Evolutionary conservation across 2,113 vertebrate species (phyloP).

Genomic region (Cyanoliseus patagonus): DNA sequence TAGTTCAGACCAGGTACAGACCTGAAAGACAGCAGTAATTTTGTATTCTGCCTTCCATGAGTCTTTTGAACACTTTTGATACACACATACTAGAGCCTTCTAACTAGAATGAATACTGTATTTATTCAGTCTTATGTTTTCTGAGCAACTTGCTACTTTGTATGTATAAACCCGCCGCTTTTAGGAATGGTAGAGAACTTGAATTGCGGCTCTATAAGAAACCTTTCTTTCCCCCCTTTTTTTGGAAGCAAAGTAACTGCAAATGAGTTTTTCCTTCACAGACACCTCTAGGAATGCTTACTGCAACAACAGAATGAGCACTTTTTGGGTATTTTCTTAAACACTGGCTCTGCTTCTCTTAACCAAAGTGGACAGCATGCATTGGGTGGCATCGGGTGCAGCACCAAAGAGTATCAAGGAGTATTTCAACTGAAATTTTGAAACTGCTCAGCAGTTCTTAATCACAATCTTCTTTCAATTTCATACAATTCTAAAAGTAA

Average conservation of each 20-base stretch:
- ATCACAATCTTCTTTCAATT: conserved; percentile 26
- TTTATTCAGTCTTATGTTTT: background rate
- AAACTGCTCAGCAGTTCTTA: background rate
- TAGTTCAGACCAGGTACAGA: background rate
- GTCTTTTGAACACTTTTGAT: background rate
- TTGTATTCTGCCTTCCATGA: background rate
- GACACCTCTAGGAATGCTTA: background rate
- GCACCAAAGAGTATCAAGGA: background rate
- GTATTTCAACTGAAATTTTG: background rate
- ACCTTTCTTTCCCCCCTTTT: background rate
- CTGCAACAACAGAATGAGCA: background rate
- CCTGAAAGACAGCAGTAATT: background rate
- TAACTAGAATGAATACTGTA: background rate
- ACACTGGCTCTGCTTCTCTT: background rate
- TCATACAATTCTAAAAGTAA: conserved; percentile 22
- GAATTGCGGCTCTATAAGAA: background rate
- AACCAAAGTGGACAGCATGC: background rate
- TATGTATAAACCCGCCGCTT: background rate
- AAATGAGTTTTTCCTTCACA: background rate
- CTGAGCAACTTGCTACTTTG: background rate
- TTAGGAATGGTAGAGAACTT: background rate
- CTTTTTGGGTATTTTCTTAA: background rate
- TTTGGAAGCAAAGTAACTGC: background rate
- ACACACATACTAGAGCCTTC: background rate
- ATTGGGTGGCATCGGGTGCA: background rate